These are phyloP conservation scores for Biston betularia DNA, from an alignment of 2,888 invertebrate genomes.

Conservation along the genomic window DNA sequence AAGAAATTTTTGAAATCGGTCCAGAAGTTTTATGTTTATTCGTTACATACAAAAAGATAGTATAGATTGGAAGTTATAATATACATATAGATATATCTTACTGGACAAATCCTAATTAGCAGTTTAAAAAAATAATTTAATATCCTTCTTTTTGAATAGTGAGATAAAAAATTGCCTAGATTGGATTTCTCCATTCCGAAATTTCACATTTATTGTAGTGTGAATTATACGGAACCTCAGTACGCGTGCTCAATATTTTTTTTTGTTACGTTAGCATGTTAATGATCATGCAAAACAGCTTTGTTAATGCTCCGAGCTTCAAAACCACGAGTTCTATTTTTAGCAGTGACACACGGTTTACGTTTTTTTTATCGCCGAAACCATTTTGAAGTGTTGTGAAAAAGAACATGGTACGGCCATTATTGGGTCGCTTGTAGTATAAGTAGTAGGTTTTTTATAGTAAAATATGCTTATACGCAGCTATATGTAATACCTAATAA, in stretches of 20 bases:
- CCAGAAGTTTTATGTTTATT: no score
- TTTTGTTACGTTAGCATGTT: conserved; percentile 23
- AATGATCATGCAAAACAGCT: conserved; percentile 38
- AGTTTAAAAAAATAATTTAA: no score
- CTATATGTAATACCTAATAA: no score
- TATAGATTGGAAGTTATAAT: no score
- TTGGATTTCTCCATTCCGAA: no score
- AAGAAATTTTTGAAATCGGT: no score
- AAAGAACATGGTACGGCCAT: conserved; percentile 35
- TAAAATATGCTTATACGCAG: background rate
- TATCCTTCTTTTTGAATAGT: no score
- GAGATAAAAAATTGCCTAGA: background rate
- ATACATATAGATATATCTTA: no score
- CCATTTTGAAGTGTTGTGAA: conserved; percentile 48
- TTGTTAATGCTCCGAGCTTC: conserved; percentile 41
- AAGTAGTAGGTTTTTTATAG: background rate
- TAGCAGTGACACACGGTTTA: conserved; percentile 58
- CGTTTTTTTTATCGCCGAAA: conserved; percentile 53
- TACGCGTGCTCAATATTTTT: background rate
- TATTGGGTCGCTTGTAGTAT: conserved; percentile 24
- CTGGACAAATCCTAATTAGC: no score
- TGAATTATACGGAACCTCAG: background rate
- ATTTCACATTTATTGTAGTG: no score
- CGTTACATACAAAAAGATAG: no score
- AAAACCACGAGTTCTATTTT: conserved; percentile 60